Conservation (phyloP, 2,113 vertebrate genomes). For the Sceloporus tristichus region DNA sequence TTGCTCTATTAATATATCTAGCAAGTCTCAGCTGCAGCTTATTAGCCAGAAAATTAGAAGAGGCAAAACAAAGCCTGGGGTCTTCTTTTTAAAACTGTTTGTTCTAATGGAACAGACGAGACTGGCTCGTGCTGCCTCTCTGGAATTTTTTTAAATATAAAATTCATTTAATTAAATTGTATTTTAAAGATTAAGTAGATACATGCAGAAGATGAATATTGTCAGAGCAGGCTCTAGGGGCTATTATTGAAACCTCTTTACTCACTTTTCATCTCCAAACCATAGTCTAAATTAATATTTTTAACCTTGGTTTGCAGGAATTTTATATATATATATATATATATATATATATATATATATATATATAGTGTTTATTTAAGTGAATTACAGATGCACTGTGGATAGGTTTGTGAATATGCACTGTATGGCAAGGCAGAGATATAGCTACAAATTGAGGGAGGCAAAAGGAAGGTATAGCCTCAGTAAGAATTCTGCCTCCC, state of each 20-base stretch:
- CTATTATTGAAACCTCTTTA: constrained; percentile 49
- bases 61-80: constrained; percentile 70
- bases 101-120: constrained; percentile 64
- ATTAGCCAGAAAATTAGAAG: constrained; percentile 76
- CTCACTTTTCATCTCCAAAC: constrained; percentile 3
- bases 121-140: constrained; percentile 56
- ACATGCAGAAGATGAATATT: constrained; percentile 14
- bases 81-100: constrained; percentile 72
- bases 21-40: constrained; percentile 72
- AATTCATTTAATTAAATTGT: constrained; percentile 60
- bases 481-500: too few relatives aligned
- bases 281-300: constrained; percentile 24
- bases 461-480: not conserved
- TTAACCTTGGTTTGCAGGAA: constrained; percentile 18
- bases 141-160: constrained; percentile 21
- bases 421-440: not conserved
- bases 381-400: fast-evolving
- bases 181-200: constrained; percentile 62
- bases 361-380: not conserved
- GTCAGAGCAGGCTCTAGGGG: constrained; percentile 9
- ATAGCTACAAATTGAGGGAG: not conserved
- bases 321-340: constrained; percentile 3
- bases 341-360: too few relatives aligned
- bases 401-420: not conserved
- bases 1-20: constrained; percentile 66